Evolutionary conservation across 2,888 invertebrate genomes (phyloP), one percentile per base, ranked within the genome.

Genomic region (Furcula furcula): DNA sequence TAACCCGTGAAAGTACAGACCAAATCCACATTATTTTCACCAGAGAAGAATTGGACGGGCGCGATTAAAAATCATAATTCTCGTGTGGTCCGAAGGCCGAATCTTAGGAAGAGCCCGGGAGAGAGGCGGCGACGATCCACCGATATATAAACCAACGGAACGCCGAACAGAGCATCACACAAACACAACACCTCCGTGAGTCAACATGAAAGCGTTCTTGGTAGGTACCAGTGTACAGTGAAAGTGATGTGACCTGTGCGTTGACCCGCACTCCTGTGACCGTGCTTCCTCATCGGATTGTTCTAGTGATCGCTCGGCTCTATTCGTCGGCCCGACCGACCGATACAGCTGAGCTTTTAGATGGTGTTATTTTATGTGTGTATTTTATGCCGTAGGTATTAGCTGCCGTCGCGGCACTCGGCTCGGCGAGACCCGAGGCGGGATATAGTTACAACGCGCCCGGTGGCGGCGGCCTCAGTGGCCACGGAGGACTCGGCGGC

Each of bases 391-490:
- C 56, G 61, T 75, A 88, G 88, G 88, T 88, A 76, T 76, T 88
- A 62, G 87, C 88, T 63, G 89, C 88, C 76, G 84, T 91, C 49
- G 82, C 90, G 78, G 89, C 90, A 37, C 79, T 90, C 71, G 90
- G 89, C 67, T 88, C 90, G 70, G 91, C 90, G 36, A 83, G 90
- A 43, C 91, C 91, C 70, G 91, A 92, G 76, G 91, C 91, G 65
- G 91, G 91, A 60, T 91, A 91, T 76, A 91, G 90, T 74, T 91
- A 89, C 79, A 86, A 75, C 74, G 86, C 88, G 32, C 87, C 88
- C 38, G 81, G 84, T 37, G 85, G 86, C 45, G 81, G 82, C 40
- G 72, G 73, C 45, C 53, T 55, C 15, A 55, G 62, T 26, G 40
- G 45, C 13, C 32, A 19, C 29, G 65, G 69, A 22, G 75, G 77